Base-by-base conservation (phyloP, 2,113 vertebrate genomes). In the Martes martes region DNA sequence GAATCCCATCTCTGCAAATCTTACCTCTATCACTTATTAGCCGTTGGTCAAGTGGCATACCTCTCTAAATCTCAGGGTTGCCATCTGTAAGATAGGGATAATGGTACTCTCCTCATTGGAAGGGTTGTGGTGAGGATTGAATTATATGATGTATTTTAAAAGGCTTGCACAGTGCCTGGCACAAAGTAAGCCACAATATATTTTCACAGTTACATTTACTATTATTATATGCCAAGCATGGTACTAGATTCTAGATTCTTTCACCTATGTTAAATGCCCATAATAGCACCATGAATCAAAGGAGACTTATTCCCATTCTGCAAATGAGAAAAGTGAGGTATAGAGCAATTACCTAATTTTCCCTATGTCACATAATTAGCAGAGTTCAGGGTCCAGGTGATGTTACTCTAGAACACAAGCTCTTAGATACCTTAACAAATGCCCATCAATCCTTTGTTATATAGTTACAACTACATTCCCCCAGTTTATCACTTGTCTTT, bases 61-160 rank as follows among this genome's bases (percentile, higher is more conserved):
- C 36, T 90, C 63, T 79, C 45, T 92, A 92, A 42, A 89, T 92
- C 13, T 85, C 83, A 94, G 87, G 69, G 69, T 89, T 55, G 47
- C 28, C 16, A 31, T 47, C 19, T 84, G 23, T 61, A 91, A 93
- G 91, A 84, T 23, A 39, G 59, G 42, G 36, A 79, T n/a, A 89
- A 80, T 10, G 84, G 45, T 47, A 81, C 4, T 24, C 57, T 50
- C 19, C 52, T 91, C 47, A 89, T 0, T 76, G 42, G 28, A 91
- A 95, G 36, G 9, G 45, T 26, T 73, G n/a, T 21, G 63, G 21
- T 33, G 24, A 94, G n/a, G 47, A 87, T 67, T 91, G 83, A 71
- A 81, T 79, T 47, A 93, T 18, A 87, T 65, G 23, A 93, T 24
- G 11, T 74, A 76, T 78, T 89, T 76, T 90, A 79, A 89, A 96